Conservation (phyloP, 2,888 invertebrate genomes). For the Drosophila pseudotakahashii region DNA sequence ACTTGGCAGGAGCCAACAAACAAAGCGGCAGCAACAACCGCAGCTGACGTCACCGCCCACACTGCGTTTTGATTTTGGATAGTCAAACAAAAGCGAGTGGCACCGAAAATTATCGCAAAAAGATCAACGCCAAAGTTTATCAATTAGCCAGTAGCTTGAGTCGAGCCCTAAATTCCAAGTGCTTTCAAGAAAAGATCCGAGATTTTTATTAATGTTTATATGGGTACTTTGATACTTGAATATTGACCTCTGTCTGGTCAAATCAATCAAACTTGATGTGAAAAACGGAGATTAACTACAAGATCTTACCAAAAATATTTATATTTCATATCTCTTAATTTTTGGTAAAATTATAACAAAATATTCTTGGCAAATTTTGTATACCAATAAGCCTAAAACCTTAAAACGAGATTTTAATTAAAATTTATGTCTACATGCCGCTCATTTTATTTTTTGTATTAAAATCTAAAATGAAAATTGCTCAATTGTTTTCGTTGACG, state of each 20-base stretch:
- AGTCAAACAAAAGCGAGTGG: slow-evolving; percentile 32
- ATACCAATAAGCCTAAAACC: no score
- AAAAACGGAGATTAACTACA: no score
- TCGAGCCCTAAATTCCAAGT: slow-evolving; percentile 18
- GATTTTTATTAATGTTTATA: slow-evolving; percentile 48
- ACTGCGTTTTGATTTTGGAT: slow-evolving; percentile 18
- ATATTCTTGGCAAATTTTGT: no score
- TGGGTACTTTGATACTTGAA: not conserved
- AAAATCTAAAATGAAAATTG: slow-evolving; percentile 50
- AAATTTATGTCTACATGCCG: slow-evolving; percentile 47
- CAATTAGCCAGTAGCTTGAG: slow-evolving; percentile 33
- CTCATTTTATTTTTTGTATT: not conserved
- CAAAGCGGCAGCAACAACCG: slow-evolving; percentile 37
- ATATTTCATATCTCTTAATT: no score
- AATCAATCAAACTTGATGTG: no score
- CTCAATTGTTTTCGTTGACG: slow-evolving; percentile 59
- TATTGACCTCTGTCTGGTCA: no score
- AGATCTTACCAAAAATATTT: no score
- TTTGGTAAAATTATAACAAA: no score
- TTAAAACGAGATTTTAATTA: slow-evolving; percentile 40
- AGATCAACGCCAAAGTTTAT: slow-evolving; percentile 27
- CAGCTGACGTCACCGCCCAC: slow-evolving; percentile 66
- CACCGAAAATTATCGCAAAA: slow-evolving; percentile 22
- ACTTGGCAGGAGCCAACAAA: slow-evolving; percentile 61
- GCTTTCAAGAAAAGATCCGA: slow-evolving; percentile 4